Conservation (phyloP, 2,797 vertebrate species). For the Psittacula echo region DNA sequence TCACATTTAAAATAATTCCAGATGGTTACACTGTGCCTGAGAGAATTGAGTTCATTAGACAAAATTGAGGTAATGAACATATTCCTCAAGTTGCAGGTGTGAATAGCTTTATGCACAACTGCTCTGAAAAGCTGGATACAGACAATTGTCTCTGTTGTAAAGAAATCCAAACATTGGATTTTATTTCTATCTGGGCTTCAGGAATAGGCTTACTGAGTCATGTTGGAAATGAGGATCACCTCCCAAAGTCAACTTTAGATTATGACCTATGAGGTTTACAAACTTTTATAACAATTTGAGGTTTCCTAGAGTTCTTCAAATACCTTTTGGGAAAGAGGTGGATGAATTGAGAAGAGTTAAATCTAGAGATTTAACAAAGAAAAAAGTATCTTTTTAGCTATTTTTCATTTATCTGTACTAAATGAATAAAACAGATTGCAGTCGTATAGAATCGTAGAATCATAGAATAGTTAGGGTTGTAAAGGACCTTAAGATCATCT, state of each 20-base stretch:
- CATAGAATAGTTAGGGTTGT: too few relatives aligned
- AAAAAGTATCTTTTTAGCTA: not conserved
- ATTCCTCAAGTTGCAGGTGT: not conserved
- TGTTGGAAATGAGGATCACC: not conserved
- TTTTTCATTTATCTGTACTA: not conserved
- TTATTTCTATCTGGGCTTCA: not conserved
- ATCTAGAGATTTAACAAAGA: not conserved
- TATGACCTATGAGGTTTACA: not conserved
- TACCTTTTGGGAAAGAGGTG: not conserved
- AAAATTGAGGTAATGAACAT: not conserved
- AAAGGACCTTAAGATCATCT: too few relatives aligned
- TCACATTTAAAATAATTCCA: not conserved
- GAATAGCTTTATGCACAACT: not conserved
- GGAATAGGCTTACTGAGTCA: not conserved
- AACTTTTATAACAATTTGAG: not conserved
- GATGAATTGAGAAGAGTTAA: not conserved
- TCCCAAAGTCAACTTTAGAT: not conserved
- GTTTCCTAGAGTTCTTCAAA: not conserved
- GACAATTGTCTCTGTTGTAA: not conserved
- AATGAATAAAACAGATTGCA: not conserved
- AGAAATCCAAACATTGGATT: not conserved
- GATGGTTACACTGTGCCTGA: not conserved
- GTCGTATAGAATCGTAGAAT: not conserved
- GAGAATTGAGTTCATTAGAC: not conserved
- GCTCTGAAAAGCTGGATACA: not conserved